Base-by-base conservation (phyloP, 2,888 invertebrate genomes). In the Tenthredo livida region DNA sequence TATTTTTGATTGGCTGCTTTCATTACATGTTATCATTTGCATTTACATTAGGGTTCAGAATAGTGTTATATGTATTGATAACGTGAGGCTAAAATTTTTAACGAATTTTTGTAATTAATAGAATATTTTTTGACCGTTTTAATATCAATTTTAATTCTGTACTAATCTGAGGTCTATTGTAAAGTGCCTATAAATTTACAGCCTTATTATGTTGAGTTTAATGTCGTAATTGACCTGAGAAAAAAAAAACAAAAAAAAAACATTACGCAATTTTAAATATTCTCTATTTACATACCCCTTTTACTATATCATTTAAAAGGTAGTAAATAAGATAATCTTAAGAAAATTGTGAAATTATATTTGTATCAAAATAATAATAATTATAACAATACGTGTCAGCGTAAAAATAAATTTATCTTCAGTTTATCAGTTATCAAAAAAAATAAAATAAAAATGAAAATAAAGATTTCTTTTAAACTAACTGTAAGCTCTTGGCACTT, bases 271-370 rank as follows among this genome's bases (percentile, higher is more conserved):
- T 61, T 50, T 80, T 61, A 61, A 29, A 61, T 80, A 77, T 77
- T 77, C 77, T 77, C 33, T 54, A 77, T 54, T 54, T 77, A 50
- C 47, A 9, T 37, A 61, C 17, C n/a, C 17, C 21, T 61, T 58
- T 21, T 12, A 80, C 33, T 80, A 37, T 80, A 37, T 61, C 33
- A 80, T 61, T 80, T 40, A 61, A 37, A 61, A 77, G 80, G 58
- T 77, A 77, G 37, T 40, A 3, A 61, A 37, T 61, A 61, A 80
- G 61, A 15, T 61, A 61, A 61, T 80, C 17, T 58, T 58, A 61
- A 80, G 61, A 58, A 80, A 80, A 61, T 80, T 25, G n/a, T 58
- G 25, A 80, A 61, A 61, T 80, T 80, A 80, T 80, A 80, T 80
- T 80, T 58, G 80, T 61, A 80, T 58, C 37, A 40, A 80, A 58